Base-by-base conservation (phyloP, 64 coral and sea anemone genomes). In the Astreopora myriophthalma region DNA sequence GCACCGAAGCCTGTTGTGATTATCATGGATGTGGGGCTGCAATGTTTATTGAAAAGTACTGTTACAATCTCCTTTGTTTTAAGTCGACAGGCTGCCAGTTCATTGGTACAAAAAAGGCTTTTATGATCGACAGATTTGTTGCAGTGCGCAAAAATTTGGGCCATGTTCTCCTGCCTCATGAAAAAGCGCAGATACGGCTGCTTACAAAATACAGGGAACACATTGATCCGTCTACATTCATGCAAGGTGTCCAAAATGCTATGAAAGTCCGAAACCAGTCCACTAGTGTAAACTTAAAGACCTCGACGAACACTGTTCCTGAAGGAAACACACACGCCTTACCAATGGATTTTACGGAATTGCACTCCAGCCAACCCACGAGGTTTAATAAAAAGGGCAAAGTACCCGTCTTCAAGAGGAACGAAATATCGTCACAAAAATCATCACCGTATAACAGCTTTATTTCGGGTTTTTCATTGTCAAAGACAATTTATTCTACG, bases 51-150 rank as follows among this genome's bases (percentile, higher is more conserved):
- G 88, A 74, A 61, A 25, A 60, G 64, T 89, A 68, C 48, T 97
- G 95, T 28, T 97, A 94, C 37, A 97, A 97, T 28, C 84, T 97
- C 13, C 28, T 81, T 9, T 97, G 95, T 23, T 97, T 97, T 44
- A 94, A 65, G 13, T 46, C 85, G n/a, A 65, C 62, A 31, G 57
- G 77, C 24, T 97, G 95, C 34, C 88, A 82, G 19, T 90, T 94
- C n/a, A 58, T 66, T 19, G 36, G 63, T 1, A 64, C 92, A 0
- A 80, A 77, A 20, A 70, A 38, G 7, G 75, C 52, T 5, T 86
- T 93, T 23, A 97, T 97, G 91, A 82, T 97, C 34, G 40, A 74
- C 62, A 68, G 72, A 75, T 74, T 97, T 73, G 81, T 94, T n/a
- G 89, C 81, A 23, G 63, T 97, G 30, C 85, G 71, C 6, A 86